Base-by-base conservation (phyloP, 2,888 invertebrate genomes). In the Campopleginae sp. region DNA sequence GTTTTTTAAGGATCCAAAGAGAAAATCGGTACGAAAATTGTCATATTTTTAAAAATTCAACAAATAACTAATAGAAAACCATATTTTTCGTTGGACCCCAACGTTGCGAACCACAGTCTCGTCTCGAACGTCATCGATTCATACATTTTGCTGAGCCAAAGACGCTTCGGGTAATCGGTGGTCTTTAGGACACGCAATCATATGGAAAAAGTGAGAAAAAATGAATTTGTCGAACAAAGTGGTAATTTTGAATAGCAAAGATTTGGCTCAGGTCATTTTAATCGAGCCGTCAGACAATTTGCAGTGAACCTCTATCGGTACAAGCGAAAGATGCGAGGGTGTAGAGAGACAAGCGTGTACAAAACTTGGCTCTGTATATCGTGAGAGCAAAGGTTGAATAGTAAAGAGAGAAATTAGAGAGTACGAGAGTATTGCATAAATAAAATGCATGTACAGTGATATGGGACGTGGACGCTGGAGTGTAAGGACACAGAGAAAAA, bases 361-460 rank as follows among this genome's bases (percentile, higher is more conserved):
- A 27, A 46, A 48, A 79, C 48, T 70, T 42, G 33, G 44, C 38
- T 70, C 75, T 51, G n/a, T 44, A 54, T 66, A 68, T 54, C 33
- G 54, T 51, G 5, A 66, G 83, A 38, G 78, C 19, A 76, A 76
- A 80, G 65, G 63, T 48, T 63, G 48, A 48, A 46, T 38, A 14
- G n/a, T 12, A 44, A 23, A 31, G n/a, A 63, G 61, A 42, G 23
- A 51, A 80, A 68, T 38, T 19, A 23, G 65, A 42, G 79, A 51
- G 61, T 48, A 58, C 8, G 27, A 31, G 70, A 63, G 23, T 58
- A 46, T 44, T 44, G 27, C 14, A 14, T 27, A 27, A 0, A 46
- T 17, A 46, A 46, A 46, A 66, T 14, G 6, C 61, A 44, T 46
- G 14, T 27, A 42, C 38, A 68, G 46, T 44, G 17, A 46, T 46